Evolutionary conservation across 2,888 invertebrate genomes (phyloP).

Genomic region (Ophion ventricosus): DNA sequence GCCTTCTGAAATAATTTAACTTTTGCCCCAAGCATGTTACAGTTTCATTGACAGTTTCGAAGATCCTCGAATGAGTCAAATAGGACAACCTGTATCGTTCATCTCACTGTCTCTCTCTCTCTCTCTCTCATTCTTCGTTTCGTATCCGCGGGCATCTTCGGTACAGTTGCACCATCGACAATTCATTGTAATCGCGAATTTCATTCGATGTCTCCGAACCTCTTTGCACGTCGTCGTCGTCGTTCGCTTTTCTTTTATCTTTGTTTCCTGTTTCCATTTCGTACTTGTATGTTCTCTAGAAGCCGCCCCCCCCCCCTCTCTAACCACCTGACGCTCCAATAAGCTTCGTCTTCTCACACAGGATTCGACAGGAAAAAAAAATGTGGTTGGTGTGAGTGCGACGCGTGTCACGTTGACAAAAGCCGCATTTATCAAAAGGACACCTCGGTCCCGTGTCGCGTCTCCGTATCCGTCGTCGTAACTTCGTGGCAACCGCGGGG

Average conservation of each 20-base stretch:
- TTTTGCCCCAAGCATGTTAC: background rate
- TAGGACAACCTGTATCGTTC: background rate
- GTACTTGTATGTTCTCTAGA: background rate
- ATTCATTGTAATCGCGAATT: conserved; percentile 52
- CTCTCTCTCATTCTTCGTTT: conserved; percentile 4
- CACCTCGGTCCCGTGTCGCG: conserved; percentile 62
- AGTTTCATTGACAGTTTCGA: background rate
- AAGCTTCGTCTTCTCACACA: conserved; percentile 12
- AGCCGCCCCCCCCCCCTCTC: background rate
- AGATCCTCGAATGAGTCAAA: background rate
- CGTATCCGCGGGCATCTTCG: conserved; percentile 24
- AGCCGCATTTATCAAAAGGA: conserved; percentile 37
- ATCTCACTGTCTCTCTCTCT: background rate
- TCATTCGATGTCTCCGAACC: conserved; percentile 35
- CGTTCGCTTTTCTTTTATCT: conserved; percentile 14
- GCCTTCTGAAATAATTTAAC: background rate
- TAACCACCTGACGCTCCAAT: conserved; percentile 57
- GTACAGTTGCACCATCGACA: conserved; percentile 32
- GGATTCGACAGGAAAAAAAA: conserved; percentile 27
- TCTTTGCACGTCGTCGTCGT: background rate
- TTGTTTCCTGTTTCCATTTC: conserved; percentile 1
- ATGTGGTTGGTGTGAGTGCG: conserved; percentile 22
- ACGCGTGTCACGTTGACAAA: background rate
- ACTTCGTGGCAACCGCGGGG: conserved; percentile 69
- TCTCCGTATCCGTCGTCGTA: conserved; percentile 68